Evolutionary conservation across 2,113 vertebrate genomes (phyloP).

Genomic region (Seriola rivoliana): DNA sequence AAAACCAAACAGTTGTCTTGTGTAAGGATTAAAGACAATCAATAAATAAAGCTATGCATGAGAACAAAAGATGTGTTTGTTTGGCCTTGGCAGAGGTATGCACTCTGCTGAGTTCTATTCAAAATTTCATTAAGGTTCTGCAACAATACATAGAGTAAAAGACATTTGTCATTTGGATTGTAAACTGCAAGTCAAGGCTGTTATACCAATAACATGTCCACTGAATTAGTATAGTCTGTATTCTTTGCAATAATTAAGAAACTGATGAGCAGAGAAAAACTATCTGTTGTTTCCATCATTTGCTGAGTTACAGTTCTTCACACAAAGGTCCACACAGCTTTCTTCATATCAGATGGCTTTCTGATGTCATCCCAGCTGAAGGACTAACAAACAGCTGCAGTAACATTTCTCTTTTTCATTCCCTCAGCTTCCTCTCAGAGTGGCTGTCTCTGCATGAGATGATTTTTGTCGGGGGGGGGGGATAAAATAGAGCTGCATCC

Average conservation of each 20-base stretch:
- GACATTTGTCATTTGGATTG: neutral
- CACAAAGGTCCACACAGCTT: neutral
- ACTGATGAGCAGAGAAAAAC: neutral
- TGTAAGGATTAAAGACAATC: too few species aligned
- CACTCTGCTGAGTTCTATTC: too few species aligned
- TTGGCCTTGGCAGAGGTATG: too few species aligned
- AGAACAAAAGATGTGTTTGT: too few species aligned
- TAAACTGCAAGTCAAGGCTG: too few species aligned
- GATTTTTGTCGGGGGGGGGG: neutral
- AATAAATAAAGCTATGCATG: too few species aligned
- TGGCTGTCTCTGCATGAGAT: slow-evolving; percentile 9
- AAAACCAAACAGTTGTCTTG: too few species aligned
- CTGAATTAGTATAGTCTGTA: neutral
- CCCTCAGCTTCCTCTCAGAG: slow-evolving; percentile 20
- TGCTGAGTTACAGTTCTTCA: neutral
- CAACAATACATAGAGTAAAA: neutral
- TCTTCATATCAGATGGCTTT: neutral
- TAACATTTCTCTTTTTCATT: slow-evolving; percentile 27
- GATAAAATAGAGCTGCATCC: neutral
- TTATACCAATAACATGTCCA: neutral
- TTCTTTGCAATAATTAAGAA: neutral
- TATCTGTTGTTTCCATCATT: neutral
- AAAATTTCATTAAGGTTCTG: neutral
- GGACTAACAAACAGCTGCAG: slow-evolving; percentile 40
- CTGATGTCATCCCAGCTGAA: slow-evolving; percentile 20